Conservation (phyloP, 2,888 invertebrate species). For the Zeuzera pyrina region DNA sequence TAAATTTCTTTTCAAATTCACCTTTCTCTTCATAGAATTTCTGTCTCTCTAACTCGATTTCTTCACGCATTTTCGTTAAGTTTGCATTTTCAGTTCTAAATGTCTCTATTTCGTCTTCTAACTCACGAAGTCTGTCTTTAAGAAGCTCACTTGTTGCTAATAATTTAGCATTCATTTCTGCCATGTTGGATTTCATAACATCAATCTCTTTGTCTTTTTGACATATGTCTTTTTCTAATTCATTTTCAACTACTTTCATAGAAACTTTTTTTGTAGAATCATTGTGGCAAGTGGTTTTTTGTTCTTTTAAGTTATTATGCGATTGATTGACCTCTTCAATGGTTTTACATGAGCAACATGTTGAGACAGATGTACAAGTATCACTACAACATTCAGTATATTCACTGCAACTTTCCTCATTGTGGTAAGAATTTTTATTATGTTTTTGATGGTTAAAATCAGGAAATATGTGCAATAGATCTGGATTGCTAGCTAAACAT, state of each 20-base stretch:
- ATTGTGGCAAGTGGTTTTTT: conserved; percentile 18
- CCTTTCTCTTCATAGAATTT: conserved; percentile 76
- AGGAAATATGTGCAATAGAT: conserved; percentile 45
- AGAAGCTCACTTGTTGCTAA: conserved; percentile 73
- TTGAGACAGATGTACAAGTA: conserved; percentile 41
- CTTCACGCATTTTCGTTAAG: conserved; percentile 69
- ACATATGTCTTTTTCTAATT: conserved; percentile 14
- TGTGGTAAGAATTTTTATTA: conserved; percentile 34
- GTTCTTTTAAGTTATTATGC: conserved; percentile 16
- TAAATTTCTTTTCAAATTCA: conserved; percentile 71
- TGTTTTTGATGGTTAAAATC: conserved; percentile 24
- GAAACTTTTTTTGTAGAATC: conserved; percentile 12
- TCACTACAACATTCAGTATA: conserved; percentile 48
- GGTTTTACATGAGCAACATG: conserved; percentile 56
- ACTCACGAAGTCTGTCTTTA: conserved; percentile 74
- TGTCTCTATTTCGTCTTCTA: conserved; percentile 76
- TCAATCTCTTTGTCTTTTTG: conserved; percentile 39
- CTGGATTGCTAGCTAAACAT: conserved; percentile 46
- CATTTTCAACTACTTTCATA: conserved; percentile 11
- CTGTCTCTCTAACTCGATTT: conserved; percentile 75
- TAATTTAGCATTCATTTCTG: conserved; percentile 60
- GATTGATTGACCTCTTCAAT: conserved; percentile 23
- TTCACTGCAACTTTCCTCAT: conserved; percentile 40
- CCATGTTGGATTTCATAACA: conserved; percentile 46
- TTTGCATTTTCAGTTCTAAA: conserved; percentile 66